These are phyloP conservation scores for Macropis europaea DNA, from an alignment of 2,888 invertebrate genomes.

Conservation along the genomic window DNA sequence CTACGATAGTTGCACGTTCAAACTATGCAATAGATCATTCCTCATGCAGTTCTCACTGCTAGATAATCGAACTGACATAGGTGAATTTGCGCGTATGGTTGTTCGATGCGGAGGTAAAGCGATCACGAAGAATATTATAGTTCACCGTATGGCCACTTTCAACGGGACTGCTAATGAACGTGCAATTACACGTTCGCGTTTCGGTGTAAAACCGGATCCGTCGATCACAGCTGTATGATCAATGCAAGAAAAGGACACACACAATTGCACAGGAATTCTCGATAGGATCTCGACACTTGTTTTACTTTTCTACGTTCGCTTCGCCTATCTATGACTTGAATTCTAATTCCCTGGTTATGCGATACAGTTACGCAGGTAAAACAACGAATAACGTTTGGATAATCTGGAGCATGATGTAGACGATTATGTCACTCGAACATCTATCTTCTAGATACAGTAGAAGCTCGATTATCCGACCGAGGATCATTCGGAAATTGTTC, in stretches of 20 bases:
- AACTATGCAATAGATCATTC: no score
- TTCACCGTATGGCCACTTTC: slow-evolving; percentile 46
- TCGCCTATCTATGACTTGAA: slow-evolving; percentile 12
- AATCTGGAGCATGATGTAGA: background rate
- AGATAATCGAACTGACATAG: background rate
- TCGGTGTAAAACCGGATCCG: slow-evolving; percentile 51
- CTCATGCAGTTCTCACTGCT: slow-evolving; percentile 14
- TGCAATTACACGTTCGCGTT: slow-evolving; percentile 31
- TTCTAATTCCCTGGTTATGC: slow-evolving; percentile 36
- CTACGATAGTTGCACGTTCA: no score
- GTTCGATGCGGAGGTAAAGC: slow-evolving; percentile 4
- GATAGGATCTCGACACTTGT: slow-evolving; percentile 27
- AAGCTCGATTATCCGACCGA: no score
- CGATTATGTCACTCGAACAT: background rate
- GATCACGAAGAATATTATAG: slow-evolving; percentile 42
- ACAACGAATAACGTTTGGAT: slow-evolving; percentile 1
- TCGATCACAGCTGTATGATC: slow-evolving; percentile 59
- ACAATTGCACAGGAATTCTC: slow-evolving; percentile 51
- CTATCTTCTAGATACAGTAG: background rate
- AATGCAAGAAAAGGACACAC: slow-evolving; percentile 56
- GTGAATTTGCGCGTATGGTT: background rate
- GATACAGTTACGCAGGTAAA: background rate
- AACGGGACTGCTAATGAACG: slow-evolving; percentile 52
- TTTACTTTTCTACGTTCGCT: slow-evolving; percentile 19
- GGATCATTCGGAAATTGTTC: no score